Evolutionary conservation across 2,797 vertebrate species (phyloP).

Genomic region (Gallinago solitaria): DNA sequence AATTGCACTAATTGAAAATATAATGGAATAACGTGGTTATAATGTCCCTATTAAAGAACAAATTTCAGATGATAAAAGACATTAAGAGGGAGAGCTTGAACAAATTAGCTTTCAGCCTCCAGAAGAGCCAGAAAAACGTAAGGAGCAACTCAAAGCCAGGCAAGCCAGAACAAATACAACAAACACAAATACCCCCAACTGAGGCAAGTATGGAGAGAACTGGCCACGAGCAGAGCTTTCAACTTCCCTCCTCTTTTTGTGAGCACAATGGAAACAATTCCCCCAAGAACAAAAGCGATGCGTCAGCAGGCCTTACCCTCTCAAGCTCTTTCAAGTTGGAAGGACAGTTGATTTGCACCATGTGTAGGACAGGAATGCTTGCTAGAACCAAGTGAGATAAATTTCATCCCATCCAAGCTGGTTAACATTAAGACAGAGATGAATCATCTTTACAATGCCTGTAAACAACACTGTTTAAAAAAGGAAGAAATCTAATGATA

Average conservation of each 20-base stretch:
- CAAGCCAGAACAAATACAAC: background rate
- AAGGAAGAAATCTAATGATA: background rate
- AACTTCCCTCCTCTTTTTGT: constrained; percentile 21
- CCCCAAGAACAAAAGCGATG: constrained; percentile 68
- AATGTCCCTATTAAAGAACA: background rate
- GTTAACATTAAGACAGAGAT: constrained; percentile 59
- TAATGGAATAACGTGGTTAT: background rate
- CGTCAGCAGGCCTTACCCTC: constrained; percentile 57
- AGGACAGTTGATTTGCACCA: constrained; percentile 80
- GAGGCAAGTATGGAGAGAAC: constrained; percentile 32
- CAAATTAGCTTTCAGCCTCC: background rate
- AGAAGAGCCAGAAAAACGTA: background rate
- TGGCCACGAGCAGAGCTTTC: constrained; percentile 51
- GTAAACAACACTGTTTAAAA: constrained; percentile 47
- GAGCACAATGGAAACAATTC: constrained; percentile 74
- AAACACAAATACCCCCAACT: constrained; percentile 24
- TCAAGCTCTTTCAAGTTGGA: constrained; percentile 68
- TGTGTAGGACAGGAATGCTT: constrained; percentile 71
- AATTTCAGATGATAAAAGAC: background rate
- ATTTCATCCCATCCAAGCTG: constrained; percentile 62
- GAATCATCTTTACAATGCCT: constrained; percentile 62
- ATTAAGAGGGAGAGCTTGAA: background rate
- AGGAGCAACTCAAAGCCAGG: background rate
- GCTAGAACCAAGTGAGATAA: constrained; percentile 59
- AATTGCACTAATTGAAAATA: background rate